Conservation (phyloP, 2,888 invertebrate genomes). For the Hipparchia semele region DNA sequence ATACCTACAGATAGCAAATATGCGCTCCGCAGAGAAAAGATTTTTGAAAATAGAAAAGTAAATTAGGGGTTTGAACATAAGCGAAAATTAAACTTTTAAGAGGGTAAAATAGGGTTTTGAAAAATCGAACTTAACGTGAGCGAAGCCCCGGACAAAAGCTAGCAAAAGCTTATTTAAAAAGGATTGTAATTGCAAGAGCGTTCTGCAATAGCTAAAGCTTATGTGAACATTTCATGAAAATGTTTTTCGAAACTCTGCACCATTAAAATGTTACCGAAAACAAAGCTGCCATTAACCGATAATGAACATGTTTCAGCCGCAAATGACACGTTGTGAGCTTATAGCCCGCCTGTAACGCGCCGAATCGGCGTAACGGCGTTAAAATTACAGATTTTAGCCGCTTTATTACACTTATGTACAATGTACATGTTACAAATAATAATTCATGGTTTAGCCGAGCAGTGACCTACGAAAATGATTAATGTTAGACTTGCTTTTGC, state of each 20-base stretch:
- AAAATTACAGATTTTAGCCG: slow-evolving; percentile 29
- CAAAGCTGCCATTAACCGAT: slow-evolving; percentile 16
- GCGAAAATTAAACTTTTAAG: too few relatives aligned
- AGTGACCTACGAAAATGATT: neutral
- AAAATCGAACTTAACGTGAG: too few relatives aligned
- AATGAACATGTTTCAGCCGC: slow-evolving; percentile 26
- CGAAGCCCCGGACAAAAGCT: too few relatives aligned
- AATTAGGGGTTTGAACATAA: too few relatives aligned
- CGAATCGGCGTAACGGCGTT: slow-evolving; percentile 26
- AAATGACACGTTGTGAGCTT: slow-evolving; percentile 18
- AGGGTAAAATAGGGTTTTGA: too few relatives aligned
- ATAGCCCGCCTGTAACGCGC: neutral
- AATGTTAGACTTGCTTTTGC: too few relatives aligned
- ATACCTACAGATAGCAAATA: too few relatives aligned
- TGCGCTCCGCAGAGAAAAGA: too few relatives aligned
- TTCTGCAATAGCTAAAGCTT: neutral
- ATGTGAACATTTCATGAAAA: slow-evolving; percentile 3
- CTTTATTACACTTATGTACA: slow-evolving; percentile 9
- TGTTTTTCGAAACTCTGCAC: neutral
- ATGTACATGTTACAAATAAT: slow-evolving; percentile 3
- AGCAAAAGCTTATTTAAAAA: too few relatives aligned
- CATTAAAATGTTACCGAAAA: slow-evolving; percentile 2
- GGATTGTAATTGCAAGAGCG: too few relatives aligned
- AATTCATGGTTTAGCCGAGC: slow-evolving; percentile 6
- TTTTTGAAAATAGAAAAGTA: too few relatives aligned